Evolutionary conservation across 30 jellyfish, hydroid and myxozoan species (phyloP).

Genomic region (Phacellophora camtschatica): DNA sequence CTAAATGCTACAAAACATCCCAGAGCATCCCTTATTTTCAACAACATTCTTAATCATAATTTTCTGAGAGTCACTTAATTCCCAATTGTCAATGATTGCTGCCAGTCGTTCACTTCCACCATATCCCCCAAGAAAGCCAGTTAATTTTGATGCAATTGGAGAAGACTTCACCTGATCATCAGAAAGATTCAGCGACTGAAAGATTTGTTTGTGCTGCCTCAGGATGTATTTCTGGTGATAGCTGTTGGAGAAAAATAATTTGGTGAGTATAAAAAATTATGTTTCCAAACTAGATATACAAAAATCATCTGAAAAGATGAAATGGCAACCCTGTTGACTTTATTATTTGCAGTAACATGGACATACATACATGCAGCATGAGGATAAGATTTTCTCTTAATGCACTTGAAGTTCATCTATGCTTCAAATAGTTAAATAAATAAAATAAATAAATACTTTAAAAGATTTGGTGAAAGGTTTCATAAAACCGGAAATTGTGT

Average conservation of each 20-base stretch:
- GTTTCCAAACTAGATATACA: too few species aligned
- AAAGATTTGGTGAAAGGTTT: too few species aligned
- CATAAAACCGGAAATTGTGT: too few species aligned
- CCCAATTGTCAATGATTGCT: slow-evolving; percentile 66
- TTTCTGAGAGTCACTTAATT: slow-evolving; percentile 61
- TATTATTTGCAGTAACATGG: too few species aligned
- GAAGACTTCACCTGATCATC: slow-evolving; percentile 77
- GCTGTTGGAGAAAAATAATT: slow-evolving; percentile 22
- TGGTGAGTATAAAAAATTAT: too few species aligned
- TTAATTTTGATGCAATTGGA: slow-evolving; percentile 87
- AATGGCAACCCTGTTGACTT: too few species aligned
- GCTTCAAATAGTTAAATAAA: too few species aligned
- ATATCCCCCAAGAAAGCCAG: slow-evolving; percentile 89
- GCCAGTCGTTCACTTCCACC: slow-evolving; percentile 64
- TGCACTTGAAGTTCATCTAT: too few species aligned
- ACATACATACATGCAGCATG: too few species aligned
- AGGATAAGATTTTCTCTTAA: too few species aligned
- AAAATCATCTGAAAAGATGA: too few species aligned
- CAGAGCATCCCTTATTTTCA: slow-evolving; percentile 52
- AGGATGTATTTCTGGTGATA: slow-evolving; percentile 92
- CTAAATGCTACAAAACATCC: slow-evolving; percentile 63
- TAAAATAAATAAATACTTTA: too few species aligned
- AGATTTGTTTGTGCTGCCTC: slow-evolving; percentile 71
- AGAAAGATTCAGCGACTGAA: slow-evolving; percentile 53
- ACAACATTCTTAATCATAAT: slow-evolving; percentile 37